Conservation (phyloP, 2,888 invertebrate species). For the Choreutis nemorana region DNA sequence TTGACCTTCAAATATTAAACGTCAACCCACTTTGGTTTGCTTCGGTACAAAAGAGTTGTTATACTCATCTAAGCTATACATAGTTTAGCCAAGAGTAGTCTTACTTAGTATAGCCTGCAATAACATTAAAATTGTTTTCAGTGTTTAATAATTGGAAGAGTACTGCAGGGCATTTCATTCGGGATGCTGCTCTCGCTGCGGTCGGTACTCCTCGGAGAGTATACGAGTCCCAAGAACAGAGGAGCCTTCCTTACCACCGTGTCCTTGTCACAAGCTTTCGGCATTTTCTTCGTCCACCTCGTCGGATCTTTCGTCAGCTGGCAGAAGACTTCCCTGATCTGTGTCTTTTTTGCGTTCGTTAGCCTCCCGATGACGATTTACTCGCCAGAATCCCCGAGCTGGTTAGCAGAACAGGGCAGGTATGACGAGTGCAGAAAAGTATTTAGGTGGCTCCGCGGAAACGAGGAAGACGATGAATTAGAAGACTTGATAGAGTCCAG, state of each 20-base stretch:
- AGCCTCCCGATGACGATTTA: conserved; percentile 42
- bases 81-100: too few species aligned
- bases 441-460: conserved; percentile 66
- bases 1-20: too few species aligned
- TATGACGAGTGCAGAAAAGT: conserved; percentile 59
- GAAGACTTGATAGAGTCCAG: conserved; percentile 34
- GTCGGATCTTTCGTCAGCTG: conserved; percentile 67
- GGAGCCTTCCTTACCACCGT: conserved; percentile 68
- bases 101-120: too few species aligned
- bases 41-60: too few species aligned
- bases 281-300: conserved; percentile 68
- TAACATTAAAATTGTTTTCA: too few species aligned
- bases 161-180: conserved; percentile 44
- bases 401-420: conserved; percentile 64
- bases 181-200: conserved; percentile 57
- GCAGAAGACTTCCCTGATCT: conserved; percentile 59
- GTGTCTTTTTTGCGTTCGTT: conserved; percentile 40
- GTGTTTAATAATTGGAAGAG: conserved; percentile 28
- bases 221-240: conserved; percentile 66
- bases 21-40: too few species aligned
- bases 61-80: too few species aligned
- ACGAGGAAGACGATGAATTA: conserved; percentile 40
- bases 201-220: conserved; percentile 63
- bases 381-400: conserved; percentile 70
- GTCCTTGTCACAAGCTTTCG: conserved; percentile 64